A percentile compares a stretch with the other conserved stretches of the same genome.
Evolutionary conservation across 2,797 vertebrate species (phyloP).

Genomic region (Vultur gryphus): DNA sequence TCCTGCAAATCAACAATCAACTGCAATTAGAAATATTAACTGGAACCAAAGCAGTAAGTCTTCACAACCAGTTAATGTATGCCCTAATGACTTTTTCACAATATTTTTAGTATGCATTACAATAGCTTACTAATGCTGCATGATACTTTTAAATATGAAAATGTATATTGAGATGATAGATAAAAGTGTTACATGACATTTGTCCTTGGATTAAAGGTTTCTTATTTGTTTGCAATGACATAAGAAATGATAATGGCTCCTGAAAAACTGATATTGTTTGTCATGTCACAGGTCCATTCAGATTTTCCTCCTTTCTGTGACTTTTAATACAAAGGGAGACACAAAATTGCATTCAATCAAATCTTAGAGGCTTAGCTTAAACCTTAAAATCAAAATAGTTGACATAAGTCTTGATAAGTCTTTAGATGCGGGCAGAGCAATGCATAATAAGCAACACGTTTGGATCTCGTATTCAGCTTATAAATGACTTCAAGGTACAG

Average conservation of each 20-base stretch:
- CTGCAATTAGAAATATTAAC: not conserved
- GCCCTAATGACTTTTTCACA: not conserved
- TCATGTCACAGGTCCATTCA: conserved; percentile 18
- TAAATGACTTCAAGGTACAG: not conserved
- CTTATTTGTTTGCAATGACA: conserved; percentile 53
- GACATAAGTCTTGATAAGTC: not conserved
- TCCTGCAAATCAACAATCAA: not conserved
- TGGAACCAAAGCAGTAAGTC: not conserved
- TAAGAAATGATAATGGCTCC: conserved; percentile 41
- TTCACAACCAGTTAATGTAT: not conserved
- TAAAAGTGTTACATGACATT: not conserved
- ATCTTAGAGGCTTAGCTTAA: conserved; percentile 11
- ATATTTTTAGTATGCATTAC: not conserved
- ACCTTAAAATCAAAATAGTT: conserved; percentile 14
- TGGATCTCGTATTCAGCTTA: not conserved
- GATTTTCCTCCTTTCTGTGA: not conserved
- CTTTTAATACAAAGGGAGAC: conserved; percentile 34
- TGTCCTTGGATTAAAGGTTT: conserved; percentile 51
- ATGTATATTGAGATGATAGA: conserved; percentile 3
- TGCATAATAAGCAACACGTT: not conserved
- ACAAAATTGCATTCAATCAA: conserved; percentile 8
- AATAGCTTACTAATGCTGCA: not conserved
- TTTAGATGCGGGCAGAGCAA: not conserved
- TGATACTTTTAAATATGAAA: conserved; percentile 29
- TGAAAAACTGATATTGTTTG: conserved; percentile 35